phyloP scores from a whole-genome alignment of 2,113 vertebrate species.

The Capricornis sumatraensis region DNA sequence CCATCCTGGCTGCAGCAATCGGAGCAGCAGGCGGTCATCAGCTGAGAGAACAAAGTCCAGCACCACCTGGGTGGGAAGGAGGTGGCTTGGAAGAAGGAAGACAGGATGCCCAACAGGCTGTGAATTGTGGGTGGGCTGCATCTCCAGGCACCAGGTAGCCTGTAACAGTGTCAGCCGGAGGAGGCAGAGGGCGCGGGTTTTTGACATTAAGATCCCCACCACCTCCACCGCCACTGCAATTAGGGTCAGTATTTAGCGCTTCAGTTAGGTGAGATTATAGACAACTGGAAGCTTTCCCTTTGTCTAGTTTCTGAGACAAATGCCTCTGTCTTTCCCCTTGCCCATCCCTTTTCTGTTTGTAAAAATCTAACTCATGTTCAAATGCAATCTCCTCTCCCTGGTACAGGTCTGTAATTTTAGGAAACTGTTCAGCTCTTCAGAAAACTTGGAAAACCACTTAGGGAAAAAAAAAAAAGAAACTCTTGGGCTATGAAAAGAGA shows the following conservation, averaged over 20 bases:
- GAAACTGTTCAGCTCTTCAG: neutral
- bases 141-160: neutral
- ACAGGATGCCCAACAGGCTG: neutral
- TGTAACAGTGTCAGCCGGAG: neutral
- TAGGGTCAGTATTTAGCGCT: neutral
- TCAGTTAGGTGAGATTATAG: neutral
- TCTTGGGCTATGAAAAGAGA: neutral
- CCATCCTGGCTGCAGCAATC: neutral
- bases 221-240: neutral
- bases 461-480: neutral
- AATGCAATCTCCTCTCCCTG: neutral
- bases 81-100: neutral
- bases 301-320: neutral
- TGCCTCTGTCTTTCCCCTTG: neutral
- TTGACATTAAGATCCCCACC: neutral
- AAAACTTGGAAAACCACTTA: neutral
- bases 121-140: neutral
- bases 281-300: neutral
- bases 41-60: neutral
- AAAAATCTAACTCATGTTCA: neutral
- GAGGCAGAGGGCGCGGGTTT: neutral
- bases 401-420: neutral
- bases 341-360: neutral
- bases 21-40: neutral
- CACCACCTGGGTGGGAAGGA: neutral